Evolutionary conservation across 2,888 invertebrate species (phyloP), one percentile per base, ranked within the genome.

Genomic region (Trichogramma evanescens): DNA sequence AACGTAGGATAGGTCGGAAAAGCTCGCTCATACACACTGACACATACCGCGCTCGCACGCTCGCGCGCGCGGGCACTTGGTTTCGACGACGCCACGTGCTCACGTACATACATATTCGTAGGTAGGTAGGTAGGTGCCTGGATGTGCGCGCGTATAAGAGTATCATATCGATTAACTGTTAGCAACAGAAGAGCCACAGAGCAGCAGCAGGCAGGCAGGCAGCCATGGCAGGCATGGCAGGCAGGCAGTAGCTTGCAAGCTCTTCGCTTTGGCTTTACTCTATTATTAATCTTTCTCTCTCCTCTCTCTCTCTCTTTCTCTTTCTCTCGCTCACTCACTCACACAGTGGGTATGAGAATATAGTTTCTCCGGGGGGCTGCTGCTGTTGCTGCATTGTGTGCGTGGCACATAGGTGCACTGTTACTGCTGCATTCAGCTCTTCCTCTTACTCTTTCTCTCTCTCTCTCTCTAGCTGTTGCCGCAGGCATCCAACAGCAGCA

Each of bases 81-180:
- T 1, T 13, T 2, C 26, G 26, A 26, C 26, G 26, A 26, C 3
- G 26, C 26, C 26, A 26, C 26, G 26, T 26, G 26, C 26, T 26
- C 26, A 26, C 26, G 2, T 2, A 26, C 26, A 26, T 26, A 26
- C 26, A 26, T 26, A 26, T 26, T 26, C 26, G 26, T 26, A 26
- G 26, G 26, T 26, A 26, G 26, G 26, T 26, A 26, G 26, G 26
- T 26, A 26, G 26, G 26, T 26, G 26, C 26, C 26, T 61, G 54
- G 58, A 63, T 60, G 63, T 63, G 63, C 63, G 64, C 66, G 69
- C 71, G 71, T 71, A 74, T 71, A 74, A 69, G 72, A 74, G 74
- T 74, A 74, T 76, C 72, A 75, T 77, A 76, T 77, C 76, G 77
- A 77, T 77, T 77, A 77, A 75, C 77, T 77, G 77, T 76, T 77